phyloP scores from a whole-genome alignment of 35 echinoderm and acorn worm species.

The Apostichopus californicus region DNA sequence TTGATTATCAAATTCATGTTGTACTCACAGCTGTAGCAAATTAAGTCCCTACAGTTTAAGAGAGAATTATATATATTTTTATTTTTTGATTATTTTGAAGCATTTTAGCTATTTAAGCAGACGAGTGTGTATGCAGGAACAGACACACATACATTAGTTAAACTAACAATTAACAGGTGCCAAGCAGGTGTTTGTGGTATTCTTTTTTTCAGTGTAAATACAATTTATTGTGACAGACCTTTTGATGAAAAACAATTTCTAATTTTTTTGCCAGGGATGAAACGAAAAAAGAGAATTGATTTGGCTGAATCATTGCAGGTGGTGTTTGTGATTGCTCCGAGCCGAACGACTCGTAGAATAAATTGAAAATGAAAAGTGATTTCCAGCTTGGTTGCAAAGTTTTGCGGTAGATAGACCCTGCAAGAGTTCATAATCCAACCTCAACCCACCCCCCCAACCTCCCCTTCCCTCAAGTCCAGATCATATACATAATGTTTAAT shows the following conservation, averaged over 20 bases:
- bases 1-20: too few species aligned
- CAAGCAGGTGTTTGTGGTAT: neutral
- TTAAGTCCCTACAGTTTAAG: too few species aligned
- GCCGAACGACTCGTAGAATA: too few species aligned
- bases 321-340: neutral
- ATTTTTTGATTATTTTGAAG: neutral
- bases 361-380: too few species aligned
- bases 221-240: constrained; percentile 32
- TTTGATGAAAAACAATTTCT: neutral
- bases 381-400: too few species aligned
- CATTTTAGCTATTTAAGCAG: neutral
- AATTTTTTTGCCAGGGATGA: neutral
- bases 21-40: too few species aligned
- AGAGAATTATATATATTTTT: neutral
- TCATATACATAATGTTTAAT: too few species aligned
- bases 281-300: neutral
- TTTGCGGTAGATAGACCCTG: too few species aligned
- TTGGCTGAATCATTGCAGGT: neutral
- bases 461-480: too few species aligned
- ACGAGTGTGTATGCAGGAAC: neutral
- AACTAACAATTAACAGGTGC: constrained; percentile 15
- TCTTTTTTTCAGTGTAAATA: constrained; percentile 7
- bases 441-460: too few species aligned
- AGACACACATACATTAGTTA: neutral
- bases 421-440: too few species aligned